Evolutionary conservation across 2,888 invertebrate genomes (phyloP).

Genomic region (Syrphus vitripennis): DNA sequence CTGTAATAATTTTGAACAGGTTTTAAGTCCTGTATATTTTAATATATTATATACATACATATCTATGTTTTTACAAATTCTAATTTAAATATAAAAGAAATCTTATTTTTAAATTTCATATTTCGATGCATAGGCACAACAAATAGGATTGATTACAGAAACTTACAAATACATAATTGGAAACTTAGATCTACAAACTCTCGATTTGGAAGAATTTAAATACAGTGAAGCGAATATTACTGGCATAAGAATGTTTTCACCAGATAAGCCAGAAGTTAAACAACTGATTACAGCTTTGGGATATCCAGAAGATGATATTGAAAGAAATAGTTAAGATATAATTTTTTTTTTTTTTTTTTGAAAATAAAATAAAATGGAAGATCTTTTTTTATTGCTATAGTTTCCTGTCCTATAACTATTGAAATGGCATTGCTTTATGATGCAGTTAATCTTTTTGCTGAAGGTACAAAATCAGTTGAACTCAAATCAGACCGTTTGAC

Average conservation of each 20-base stretch:
- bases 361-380: too few species aligned
- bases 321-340: conserved; percentile 53
- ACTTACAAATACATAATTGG: conserved; percentile 92
- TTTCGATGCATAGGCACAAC: conserved; percentile 89
- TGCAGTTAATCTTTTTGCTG: conserved; percentile 90
- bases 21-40: too few species aligned
- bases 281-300: conserved; percentile 76
- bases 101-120: not conserved
- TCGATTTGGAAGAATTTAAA: conserved; percentile 88
- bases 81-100: not conserved
- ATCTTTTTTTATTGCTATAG: conserved; percentile 64
- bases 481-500: conserved; percentile 82
- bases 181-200: conserved; percentile 86
- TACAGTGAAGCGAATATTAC: conserved; percentile 93
- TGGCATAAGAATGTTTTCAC: conserved; percentile 86
- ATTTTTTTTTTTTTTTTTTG: too few species aligned
- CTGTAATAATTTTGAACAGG: too few species aligned
- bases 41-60: too few species aligned
- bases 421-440: conserved; percentile 93
- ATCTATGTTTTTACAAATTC: too few species aligned
- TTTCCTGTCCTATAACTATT: conserved; percentile 80
- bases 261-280: conserved; percentile 82
- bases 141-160: conserved; percentile 97
- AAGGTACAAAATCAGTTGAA: conserved; percentile 86
- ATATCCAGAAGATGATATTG: conserved; percentile 54